Evolutionary conservation across 2,888 invertebrate species (phyloP).

Genomic region (Coecobrya sp.): DNA sequence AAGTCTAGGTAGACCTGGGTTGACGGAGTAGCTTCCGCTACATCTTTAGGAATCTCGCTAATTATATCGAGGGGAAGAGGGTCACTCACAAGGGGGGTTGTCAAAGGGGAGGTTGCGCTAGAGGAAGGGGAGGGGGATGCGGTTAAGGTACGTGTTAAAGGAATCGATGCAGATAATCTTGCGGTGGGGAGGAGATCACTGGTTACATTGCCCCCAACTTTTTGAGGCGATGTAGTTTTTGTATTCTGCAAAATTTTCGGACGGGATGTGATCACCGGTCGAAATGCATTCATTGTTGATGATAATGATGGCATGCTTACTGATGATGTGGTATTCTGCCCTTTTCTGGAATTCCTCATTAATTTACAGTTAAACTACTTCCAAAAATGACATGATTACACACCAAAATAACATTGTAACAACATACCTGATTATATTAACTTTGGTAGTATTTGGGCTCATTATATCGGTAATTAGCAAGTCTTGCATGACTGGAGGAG

Average conservation of each 20-base stretch:
- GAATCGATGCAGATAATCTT: too few species aligned
- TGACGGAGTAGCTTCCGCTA: too few species aligned
- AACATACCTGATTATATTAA: conserved; percentile 84
- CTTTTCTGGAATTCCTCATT: conserved; percentile 34
- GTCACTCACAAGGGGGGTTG: too few species aligned
- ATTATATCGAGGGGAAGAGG: too few species aligned
- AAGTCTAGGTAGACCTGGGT: too few species aligned
- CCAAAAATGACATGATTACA: not conserved
- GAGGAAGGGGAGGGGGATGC: not conserved
- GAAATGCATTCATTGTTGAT: not conserved
- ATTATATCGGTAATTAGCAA: conserved; percentile 75
- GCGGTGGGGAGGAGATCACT: conserved; percentile 27
- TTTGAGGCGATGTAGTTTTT: not conserved
- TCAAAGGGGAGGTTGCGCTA: not conserved
- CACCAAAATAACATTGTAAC: not conserved
- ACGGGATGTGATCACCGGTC: conserved; percentile 25
- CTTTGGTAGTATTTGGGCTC: conserved; percentile 80
- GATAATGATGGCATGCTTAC: not conserved
- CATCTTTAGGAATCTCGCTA: too few species aligned
- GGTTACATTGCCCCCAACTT: not conserved
- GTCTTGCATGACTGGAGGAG: conserved; percentile 40
- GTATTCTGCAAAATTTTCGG: conserved; percentile 62
- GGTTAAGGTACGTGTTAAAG: not conserved
- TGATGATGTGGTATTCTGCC: too few species aligned
- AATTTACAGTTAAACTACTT: too few species aligned